Conservation (phyloP, 2,113 vertebrate genomes). For the Pseudopodoces humilis region DNA sequence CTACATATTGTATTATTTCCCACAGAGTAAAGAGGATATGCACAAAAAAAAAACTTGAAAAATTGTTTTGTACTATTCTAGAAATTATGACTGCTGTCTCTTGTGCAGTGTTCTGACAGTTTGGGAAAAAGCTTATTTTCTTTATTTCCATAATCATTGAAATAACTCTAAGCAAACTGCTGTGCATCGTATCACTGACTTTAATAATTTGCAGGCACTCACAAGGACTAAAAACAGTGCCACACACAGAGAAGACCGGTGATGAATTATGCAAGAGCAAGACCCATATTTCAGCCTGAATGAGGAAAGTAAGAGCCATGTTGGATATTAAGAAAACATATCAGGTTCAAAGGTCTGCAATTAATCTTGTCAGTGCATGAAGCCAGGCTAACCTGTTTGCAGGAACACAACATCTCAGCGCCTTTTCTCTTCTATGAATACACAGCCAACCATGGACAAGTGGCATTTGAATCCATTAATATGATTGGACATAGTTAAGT, state of each 20-base stretch:
- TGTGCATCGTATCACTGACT: not conserved
- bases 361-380: slow-evolving; percentile 69
- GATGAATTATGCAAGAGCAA: slow-evolving; percentile 58
- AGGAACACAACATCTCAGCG: not conserved
- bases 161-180: slow-evolving; percentile 5
- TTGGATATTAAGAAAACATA: slow-evolving; percentile 65
- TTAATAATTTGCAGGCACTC: slow-evolving; percentile 1
- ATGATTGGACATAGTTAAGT: not conserved
- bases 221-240: not conserved
- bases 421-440: not conserved
- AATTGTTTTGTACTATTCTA: not conserved
- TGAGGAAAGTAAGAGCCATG: slow-evolving; percentile 30
- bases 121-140: not conserved
- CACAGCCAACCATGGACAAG: not conserved
- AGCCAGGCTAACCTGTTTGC: not conserved
- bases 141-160: not conserved
- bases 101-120: not conserved
- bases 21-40: not conserved
- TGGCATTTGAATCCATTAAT: slow-evolving; percentile 47
- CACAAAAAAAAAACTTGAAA: not conserved
- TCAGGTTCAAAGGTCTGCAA: slow-evolving; percentile 68
- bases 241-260: slow-evolving; percentile 21
- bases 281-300: slow-evolving; percentile 48
- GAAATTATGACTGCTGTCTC: not conserved
- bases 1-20: not conserved